These are phyloP conservation scores for Napeogenes sylphis DNA, from an alignment of 2,888 invertebrate genomes.

Conservation along the genomic window DNA sequence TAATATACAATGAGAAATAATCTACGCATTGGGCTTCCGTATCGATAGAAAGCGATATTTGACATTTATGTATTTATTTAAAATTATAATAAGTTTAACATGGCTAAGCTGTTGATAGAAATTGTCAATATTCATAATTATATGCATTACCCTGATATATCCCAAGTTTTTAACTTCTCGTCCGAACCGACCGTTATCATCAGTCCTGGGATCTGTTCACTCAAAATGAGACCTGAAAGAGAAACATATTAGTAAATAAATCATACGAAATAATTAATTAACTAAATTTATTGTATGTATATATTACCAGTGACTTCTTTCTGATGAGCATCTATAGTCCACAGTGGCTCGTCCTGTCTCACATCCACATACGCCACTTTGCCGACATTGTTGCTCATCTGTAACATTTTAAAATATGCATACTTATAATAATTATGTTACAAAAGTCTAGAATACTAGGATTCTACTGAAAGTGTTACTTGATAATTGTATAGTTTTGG, in stretches of 20 bases:
- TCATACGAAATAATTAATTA: too few relatives aligned
- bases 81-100: too few relatives aligned
- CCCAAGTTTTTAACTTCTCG: conserved; percentile 92
- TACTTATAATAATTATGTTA: background rate
- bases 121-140: too few relatives aligned
- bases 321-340: conserved; percentile 86
- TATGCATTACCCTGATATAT: conserved; percentile 66
- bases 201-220: conserved; percentile 83
- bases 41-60: too few relatives aligned
- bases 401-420: conserved; percentile 1
- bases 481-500: too few relatives aligned
- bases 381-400: conserved; percentile 81
- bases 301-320: conserved; percentile 87
- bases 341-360: conserved; percentile 81
- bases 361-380: conserved; percentile 86
- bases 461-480: background rate
- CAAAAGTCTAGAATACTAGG: background rate
- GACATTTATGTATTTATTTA: too few relatives aligned
- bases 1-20: too few relatives aligned
- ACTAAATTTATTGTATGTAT: background rate
- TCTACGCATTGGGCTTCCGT: too few relatives aligned
- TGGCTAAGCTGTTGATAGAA: too few relatives aligned
- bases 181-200: conserved; percentile 89
- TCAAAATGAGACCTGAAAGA: conserved; percentile 81
- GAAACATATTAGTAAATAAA: background rate